Evolutionary conservation across 2,888 invertebrate genomes (phyloP).

Genomic region (Hydriomena furcata): DNA sequence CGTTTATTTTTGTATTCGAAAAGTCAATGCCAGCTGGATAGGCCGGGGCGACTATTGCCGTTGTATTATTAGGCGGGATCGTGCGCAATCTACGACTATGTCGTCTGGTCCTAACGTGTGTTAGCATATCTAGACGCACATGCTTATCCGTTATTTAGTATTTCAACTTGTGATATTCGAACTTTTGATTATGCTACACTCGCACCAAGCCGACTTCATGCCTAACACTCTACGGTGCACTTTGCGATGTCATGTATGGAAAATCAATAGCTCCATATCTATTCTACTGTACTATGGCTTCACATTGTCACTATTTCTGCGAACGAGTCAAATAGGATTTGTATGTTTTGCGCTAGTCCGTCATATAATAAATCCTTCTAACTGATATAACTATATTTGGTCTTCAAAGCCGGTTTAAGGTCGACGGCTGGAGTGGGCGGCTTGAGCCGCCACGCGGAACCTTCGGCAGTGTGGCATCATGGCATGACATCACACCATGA

Average conservation of each 20-base stretch:
- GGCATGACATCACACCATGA: conserved; percentile 35
- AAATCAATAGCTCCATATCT: too few species aligned
- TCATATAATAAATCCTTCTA: conserved; percentile 27
- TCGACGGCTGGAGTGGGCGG: conserved; percentile 48
- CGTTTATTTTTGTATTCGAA: conserved; percentile 67
- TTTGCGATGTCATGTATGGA: too few species aligned
- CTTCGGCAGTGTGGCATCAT: conserved; percentile 25
- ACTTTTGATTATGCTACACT: neutral
- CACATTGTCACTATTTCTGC: conserved; percentile 9
- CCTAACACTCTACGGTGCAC: too few species aligned
- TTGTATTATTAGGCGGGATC: conserved; percentile 45
- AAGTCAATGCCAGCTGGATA: conserved; percentile 62
- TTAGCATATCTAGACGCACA: conserved; percentile 16
- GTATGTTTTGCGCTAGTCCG: conserved; percentile 21
- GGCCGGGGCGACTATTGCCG: conserved; percentile 44
- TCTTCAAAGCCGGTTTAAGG: conserved; percentile 35
- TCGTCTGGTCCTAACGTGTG: conserved; percentile 33
- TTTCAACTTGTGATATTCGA: neutral
- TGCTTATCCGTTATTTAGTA: conserved; percentile 8
- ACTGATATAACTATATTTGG: conserved; percentile 37
- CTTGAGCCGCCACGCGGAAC: conserved; percentile 25
- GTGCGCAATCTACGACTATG: conserved; percentile 39
- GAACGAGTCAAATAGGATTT: conserved; percentile 24
- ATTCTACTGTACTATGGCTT: conserved; percentile 16
- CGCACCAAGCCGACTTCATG: too few species aligned